Base-by-base conservation (phyloP, 2,797 vertebrate genomes). In the Lateolabrax maculatus region DNA sequence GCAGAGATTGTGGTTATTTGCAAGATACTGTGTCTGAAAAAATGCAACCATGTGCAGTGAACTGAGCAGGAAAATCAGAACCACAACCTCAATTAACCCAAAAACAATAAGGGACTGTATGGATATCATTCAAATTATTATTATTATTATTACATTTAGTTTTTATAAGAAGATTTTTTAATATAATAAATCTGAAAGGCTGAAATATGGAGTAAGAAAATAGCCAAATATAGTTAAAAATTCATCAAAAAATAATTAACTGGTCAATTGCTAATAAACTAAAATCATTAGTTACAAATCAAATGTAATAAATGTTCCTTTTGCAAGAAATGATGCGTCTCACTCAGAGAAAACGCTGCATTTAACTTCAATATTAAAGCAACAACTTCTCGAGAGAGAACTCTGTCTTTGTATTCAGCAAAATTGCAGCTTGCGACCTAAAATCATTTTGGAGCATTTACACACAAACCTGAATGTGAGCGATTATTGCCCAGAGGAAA, bases 401-500 rank as follows among this genome's bases (percentile, higher is more conserved):
- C 25, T 36, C 23, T 15, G 41, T 31, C 61, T 48, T 36, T 55
- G 34, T 9, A 4, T 19, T n/a, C 19, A n/a, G 23, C 10, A 49
- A 56, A 62, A 44, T 48, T 60, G 46, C 62, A 62, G 46, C 46
- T 37, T n/a, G n/a, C 13, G 57, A 72, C 31, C 57, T 48, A 49
- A 61, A 78, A 78, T 78, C 19, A 56, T 65, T 49, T 51, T 74
- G 73, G 56, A 64, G 79, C 65, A 12, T 84, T 79, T 27, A 37
- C 63, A 77, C 65, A 75, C 67, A 66, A 68, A 80, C 66, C 57
- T 84, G 72, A 79, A 80, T 62, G 7, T 65, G 51, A 51, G 27
- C 29, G 13, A 81, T 80, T 75, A 71, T 73, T 76, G 75, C 80
- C 60, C 77, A 75, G 49, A 88, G 56, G 53, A 79, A 73, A 66